These are phyloP conservation scores for Pediacus dermestoides DNA, from an alignment of 2,888 invertebrate species.

Conservation along the genomic window DNA sequence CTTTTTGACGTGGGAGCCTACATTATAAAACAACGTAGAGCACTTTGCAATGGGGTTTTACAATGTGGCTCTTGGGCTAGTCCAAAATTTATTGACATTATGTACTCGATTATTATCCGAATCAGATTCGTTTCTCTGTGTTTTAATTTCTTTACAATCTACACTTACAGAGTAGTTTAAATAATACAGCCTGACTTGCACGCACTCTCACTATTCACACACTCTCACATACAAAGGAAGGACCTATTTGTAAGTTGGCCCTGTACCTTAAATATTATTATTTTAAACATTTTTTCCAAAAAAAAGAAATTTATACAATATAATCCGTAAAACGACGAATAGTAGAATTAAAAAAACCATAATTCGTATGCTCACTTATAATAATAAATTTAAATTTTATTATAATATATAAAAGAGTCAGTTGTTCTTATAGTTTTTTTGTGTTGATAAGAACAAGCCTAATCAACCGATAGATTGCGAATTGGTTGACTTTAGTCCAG, in stretches of 20 bases:
- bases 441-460: conserved; percentile 25
- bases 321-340: conserved; percentile 35
- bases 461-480: conserved; percentile 34
- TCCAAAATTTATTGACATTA: conserved; percentile 26
- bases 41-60: conserved; percentile 23
- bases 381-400: conserved; percentile 38
- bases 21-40: conserved; percentile 34
- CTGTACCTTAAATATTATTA: too few species aligned
- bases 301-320: conserved; percentile 38
- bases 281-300: too few species aligned
- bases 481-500: conserved; percentile 39
- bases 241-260: too few species aligned
- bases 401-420: conserved; percentile 39
- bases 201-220: conserved; percentile 32
- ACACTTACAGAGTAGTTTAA: conserved; percentile 39
- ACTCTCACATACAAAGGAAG: too few species aligned
- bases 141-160: too few species aligned
- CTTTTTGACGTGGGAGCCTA: too few species aligned
- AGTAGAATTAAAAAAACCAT: conserved; percentile 38
- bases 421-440: too few species aligned
- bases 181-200: conserved; percentile 49
- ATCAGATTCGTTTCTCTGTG: too few species aligned
- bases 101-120: conserved; percentile 31
- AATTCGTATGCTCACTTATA: conserved; percentile 41
- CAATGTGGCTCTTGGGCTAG: conserved; percentile 21